phyloP scores from a whole-genome alignment of 2,797 vertebrate species.

The Denticeps clupeoides region DNA sequence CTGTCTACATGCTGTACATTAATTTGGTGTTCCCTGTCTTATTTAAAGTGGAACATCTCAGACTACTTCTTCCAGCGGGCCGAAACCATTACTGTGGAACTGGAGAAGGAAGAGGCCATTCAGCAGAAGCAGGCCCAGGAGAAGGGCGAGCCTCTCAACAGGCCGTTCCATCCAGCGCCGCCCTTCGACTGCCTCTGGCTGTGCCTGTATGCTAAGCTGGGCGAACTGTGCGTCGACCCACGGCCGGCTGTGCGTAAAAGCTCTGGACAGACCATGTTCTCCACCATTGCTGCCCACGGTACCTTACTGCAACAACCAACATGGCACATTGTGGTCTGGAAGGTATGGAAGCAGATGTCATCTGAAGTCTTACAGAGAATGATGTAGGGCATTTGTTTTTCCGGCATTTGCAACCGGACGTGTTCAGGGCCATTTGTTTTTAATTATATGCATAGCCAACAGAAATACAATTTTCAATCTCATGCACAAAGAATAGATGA shows the following conservation, averaged over 20 bases:
- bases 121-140: slow-evolving; percentile 84
- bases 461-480: too few species aligned
- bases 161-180: slow-evolving; percentile 90
- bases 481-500: too few species aligned
- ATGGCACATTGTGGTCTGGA: slow-evolving; percentile 96
- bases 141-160: slow-evolving; percentile 76
- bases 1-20: too few species aligned
- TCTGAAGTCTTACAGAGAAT: too few species aligned
- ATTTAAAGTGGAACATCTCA: slow-evolving; percentile 93
- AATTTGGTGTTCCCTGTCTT: background rate
- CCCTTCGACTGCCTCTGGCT: slow-evolving; percentile 97
- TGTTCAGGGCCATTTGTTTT: too few species aligned
- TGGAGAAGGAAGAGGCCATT: slow-evolving; percentile 79
- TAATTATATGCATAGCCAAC: too few species aligned
- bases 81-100: slow-evolving; percentile 85
- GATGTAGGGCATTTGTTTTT: too few species aligned
- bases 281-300: slow-evolving; percentile 91
- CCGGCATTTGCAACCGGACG: too few species aligned
- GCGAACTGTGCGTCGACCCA: slow-evolving; percentile 89
- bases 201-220: slow-evolving; percentile 89
- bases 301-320: slow-evolving; percentile 90
- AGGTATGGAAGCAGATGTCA: too few species aligned
- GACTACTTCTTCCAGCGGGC: slow-evolving; percentile 98
- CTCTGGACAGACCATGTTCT: slow-evolving; percentile 91
- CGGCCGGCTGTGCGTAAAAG: slow-evolving; percentile 94